These are phyloP conservation scores for Dicrostonyx torquatus DNA, from an alignment of 2,797 vertebrate species.

Conservation along the genomic window DNA sequence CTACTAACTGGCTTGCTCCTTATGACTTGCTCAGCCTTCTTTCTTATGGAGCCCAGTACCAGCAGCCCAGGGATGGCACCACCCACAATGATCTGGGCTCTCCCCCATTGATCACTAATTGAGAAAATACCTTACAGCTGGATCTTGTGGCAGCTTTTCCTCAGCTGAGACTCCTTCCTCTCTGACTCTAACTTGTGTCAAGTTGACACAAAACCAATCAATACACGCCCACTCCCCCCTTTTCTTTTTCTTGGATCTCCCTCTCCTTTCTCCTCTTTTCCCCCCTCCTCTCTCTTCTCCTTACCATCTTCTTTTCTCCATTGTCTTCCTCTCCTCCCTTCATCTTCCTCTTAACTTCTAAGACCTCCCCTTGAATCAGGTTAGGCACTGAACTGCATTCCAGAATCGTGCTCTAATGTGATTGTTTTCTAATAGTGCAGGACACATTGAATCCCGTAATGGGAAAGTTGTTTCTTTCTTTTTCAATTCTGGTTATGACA, in stretches of 20 bases:
- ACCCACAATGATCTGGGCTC: background rate
- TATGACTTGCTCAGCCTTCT: background rate
- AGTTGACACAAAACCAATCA: background rate
- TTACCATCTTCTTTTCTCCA: background rate
- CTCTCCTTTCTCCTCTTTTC: background rate
- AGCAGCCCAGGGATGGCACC: background rate
- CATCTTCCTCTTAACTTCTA: background rate
- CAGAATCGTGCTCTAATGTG: background rate
- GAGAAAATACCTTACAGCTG: background rate
- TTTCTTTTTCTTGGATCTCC: background rate
- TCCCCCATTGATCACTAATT: background rate
- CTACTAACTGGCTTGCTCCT: background rate
- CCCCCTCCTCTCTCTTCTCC: background rate
- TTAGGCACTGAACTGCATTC: constrained; percentile 2
- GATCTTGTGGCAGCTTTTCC: background rate
- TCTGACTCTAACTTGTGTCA: background rate
- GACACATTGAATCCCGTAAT: background rate
- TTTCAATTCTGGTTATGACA: constrained; percentile 11
- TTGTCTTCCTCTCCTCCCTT: background rate
- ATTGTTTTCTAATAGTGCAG: background rate
- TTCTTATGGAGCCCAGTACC: background rate
- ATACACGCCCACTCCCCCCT: background rate
- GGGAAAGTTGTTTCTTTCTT: background rate
- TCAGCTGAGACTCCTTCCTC: background rate
- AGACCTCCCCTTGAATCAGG: background rate